phyloP scores from a whole-genome alignment of 2,888 invertebrate species.

The Xestia sexstrigata region DNA sequence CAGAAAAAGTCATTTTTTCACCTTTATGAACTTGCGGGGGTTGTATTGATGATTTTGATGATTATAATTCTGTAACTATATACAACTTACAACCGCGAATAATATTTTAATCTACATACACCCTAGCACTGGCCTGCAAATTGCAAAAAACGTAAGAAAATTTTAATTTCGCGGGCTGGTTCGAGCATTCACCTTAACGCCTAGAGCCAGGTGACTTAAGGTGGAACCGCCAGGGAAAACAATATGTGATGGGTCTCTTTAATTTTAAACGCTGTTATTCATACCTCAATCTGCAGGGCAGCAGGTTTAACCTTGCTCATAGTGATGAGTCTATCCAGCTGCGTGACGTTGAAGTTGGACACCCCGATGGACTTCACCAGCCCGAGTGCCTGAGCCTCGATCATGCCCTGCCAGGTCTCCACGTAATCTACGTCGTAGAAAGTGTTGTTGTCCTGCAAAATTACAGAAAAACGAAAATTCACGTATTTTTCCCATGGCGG shows the following conservation, averaged over 20 bases:
- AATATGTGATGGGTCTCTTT: neutral
- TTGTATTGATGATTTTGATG: too few species aligned
- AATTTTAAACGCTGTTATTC: neutral
- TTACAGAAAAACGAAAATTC: neutral
- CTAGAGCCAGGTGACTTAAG: too few species aligned
- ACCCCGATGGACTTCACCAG: constrained; percentile 93
- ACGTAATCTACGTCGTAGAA: constrained; percentile 90
- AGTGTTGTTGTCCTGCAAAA: constrained; percentile 68
- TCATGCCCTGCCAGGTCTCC: constrained; percentile 93
- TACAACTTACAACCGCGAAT: too few species aligned
- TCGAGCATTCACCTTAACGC: too few species aligned
- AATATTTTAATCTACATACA: too few species aligned
- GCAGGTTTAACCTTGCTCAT: constrained; percentile 90
- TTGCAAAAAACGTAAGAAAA: too few species aligned
- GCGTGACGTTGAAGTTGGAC: constrained; percentile 94
- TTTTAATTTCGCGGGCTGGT: too few species aligned
- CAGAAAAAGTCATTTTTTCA: too few species aligned
- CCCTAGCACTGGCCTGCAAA: too few species aligned
- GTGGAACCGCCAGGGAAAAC: neutral
- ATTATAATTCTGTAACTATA: too few species aligned
- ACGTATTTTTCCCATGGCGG: neutral
- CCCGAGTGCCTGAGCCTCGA: constrained; percentile 91
- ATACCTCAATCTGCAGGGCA: constrained; percentile 89
- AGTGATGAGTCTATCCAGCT: constrained; percentile 90
- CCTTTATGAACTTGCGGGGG: too few species aligned